These are phyloP conservation scores for Platorchestia sp. DNA, from an alignment of 1,140 invertebrate species.

Conservation along the genomic window DNA sequence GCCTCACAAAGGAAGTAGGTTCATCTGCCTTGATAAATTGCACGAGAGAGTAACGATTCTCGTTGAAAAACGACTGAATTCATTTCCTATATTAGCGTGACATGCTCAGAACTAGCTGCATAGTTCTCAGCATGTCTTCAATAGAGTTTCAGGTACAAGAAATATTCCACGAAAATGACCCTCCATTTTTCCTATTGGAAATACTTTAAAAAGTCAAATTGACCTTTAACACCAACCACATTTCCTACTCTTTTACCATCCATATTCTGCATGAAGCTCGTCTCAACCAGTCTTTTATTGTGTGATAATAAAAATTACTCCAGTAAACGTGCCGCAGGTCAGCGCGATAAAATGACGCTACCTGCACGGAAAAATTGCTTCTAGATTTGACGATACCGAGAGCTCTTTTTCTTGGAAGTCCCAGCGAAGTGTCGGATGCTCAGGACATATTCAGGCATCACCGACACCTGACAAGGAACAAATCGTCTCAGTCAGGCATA, in stretches of 20 bases:
- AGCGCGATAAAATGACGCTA: background rate
- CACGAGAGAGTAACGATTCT: background rate
- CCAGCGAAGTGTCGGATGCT: background rate
- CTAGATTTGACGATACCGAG: background rate
- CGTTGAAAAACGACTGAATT: background rate
- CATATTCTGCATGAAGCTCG: background rate
- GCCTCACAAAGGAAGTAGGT: background rate
- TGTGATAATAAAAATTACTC: background rate
- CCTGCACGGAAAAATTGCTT: background rate
- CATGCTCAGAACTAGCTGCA: background rate
- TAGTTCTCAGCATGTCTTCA: background rate
- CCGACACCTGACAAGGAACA: constrained; percentile 35
- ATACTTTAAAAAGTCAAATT: background rate
- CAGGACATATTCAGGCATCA: constrained; percentile 31
- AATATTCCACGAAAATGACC: background rate
- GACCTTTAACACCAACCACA: background rate
- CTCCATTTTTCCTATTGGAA: background rate
- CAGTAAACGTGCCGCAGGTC: background rate
- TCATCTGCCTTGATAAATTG: background rate
- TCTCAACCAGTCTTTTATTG: background rate
- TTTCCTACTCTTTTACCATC: background rate
- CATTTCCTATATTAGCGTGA: background rate
- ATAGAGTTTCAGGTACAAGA: background rate
- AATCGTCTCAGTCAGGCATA: constrained; percentile 51
- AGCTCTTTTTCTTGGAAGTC: constrained; percentile 6